Conservation (phyloP, 2,797 vertebrate genomes). For the Agapornis canus region DNA sequence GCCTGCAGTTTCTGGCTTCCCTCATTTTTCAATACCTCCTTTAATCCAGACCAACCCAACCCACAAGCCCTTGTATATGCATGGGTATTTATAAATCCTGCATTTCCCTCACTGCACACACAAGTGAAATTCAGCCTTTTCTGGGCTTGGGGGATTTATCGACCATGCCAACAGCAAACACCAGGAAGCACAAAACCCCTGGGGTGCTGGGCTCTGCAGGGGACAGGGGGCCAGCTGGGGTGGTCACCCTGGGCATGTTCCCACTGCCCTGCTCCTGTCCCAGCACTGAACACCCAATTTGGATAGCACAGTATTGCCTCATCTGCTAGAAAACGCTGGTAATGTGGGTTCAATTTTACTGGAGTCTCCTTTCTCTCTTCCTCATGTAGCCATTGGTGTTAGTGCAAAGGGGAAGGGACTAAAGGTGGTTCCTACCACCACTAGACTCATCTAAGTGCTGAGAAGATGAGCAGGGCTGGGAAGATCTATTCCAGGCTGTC, state of each 20-base stretch:
- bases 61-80: slow-evolving; percentile 45
- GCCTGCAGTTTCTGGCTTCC: slow-evolving; percentile 62
- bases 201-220: rapidly evolving
- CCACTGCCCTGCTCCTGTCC: rapidly evolving
- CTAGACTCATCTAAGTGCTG: neutral
- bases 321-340: neutral
- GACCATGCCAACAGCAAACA: slow-evolving; percentile 43
- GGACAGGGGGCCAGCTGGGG: rapidly evolving
- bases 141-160: slow-evolving; percentile 23
- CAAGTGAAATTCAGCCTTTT: slow-evolving; percentile 64
- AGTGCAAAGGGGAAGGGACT: neutral
- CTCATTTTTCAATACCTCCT: slow-evolving; percentile 69
- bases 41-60: slow-evolving; percentile 63
- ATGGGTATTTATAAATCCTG: slow-evolving; percentile 64
- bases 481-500: neutral
- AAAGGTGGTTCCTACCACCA: neutral
- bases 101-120: slow-evolving; percentile 43
- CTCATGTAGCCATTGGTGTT: rapidly evolving
- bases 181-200: neutral
- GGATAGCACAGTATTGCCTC: rapidly evolving
- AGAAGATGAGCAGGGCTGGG: neutral
- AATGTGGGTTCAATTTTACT: neutral
- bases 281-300: neutral
- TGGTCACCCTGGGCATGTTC: neutral
- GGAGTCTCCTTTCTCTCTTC: neutral